These are phyloP conservation scores for Forbesichthys papilliferus DNA, from an alignment of 2,113 vertebrate genomes.

Conservation along the genomic window DNA sequence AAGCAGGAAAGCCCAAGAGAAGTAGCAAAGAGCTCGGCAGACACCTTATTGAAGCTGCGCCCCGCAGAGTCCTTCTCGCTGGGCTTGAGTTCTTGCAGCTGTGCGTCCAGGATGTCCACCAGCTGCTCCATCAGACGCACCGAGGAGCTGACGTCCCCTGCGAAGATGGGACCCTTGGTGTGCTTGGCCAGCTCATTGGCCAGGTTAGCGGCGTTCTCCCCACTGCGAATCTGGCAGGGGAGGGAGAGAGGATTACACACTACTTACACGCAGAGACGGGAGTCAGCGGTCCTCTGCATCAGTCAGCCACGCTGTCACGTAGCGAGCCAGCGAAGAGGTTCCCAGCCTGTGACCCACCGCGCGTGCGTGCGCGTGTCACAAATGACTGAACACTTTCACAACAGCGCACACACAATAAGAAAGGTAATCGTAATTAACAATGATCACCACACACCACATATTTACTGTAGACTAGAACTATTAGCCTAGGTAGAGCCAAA, in stretches of 20 bases:
- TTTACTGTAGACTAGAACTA: too few species aligned
- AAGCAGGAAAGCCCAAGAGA: too few species aligned
- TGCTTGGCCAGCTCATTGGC: conserved; percentile 97
- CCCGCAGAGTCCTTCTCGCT: conserved; percentile 90
- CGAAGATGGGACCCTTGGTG: conserved; percentile 93
- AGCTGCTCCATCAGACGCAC: conserved; percentile 97
- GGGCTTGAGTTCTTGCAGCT: conserved; percentile 92
- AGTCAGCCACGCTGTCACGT: conserved; percentile 7
- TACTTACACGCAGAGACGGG: not conserved
- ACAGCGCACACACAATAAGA: too few species aligned
- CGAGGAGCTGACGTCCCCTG: conserved; percentile 93
- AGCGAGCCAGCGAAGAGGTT: too few species aligned
- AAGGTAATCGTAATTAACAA: too few species aligned
- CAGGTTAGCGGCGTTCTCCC: conserved; percentile 96
- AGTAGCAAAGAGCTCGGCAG: too few species aligned
- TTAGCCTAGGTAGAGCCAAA: too few species aligned
- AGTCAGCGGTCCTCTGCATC: not conserved
- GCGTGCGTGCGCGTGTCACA: too few species aligned
- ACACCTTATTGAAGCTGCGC: conserved; percentile 96
- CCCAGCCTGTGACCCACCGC: too few species aligned
- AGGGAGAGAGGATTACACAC: conserved; percentile 28
- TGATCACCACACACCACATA: too few species aligned
- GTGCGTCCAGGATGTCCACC: conserved; percentile 96
- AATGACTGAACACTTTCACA: too few species aligned
- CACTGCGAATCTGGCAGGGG: conserved; percentile 87